Base-by-base conservation (phyloP, 1,140 invertebrate genomes). In the Euborellia annulipes region DNA sequence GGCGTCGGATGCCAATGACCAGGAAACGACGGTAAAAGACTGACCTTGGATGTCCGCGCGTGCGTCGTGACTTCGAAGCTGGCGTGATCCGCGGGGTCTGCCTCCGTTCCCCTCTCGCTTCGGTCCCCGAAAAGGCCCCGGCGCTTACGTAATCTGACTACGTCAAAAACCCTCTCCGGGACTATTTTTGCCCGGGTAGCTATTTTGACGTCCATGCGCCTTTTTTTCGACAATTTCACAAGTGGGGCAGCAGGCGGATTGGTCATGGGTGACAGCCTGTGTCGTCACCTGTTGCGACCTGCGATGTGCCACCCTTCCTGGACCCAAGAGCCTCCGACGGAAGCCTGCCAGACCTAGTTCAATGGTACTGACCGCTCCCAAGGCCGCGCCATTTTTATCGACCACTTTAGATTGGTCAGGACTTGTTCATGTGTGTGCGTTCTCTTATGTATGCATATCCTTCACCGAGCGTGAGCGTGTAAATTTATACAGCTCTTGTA, bases 231-330 rank as follows among this genome's bases (percentile, higher is more conserved):
- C 14, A 18, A 16, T 43, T 43, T 43, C 16, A 30, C 23, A 27
- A 27, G 40, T 27, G 22, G 20, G 37, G 39, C 32, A 21, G 46
- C 22, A 36, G 39, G 14, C 16, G 40, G 2, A 45, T 44, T 16
- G 50, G 54, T 21, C 55, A 52, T 45, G 50, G 53, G 53, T 46
- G 36, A 27, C 54, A n/a, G n/a, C n/a, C n/a, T n/a, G n/a, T n/a
- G n/a, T n/a, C 47, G 8, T 53, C 52, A 18, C 46, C 46, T 18
- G 53, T 47, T 16, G n/a, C 47, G 17, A 16, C 36, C 36, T 3
- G 17, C 36, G n/a, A n/a, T n/a, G n/a, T n/a, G n/a, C n/a, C n/a
- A n/a, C 14, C 36, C 36, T 18, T 7, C 17, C 7, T 7, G 17
- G n/a, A 16, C 17, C 36, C 4, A 27, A 6, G 4, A 27, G 23